Evolutionary conservation across 1,140 invertebrate species (phyloP), one percentile per base, ranked within the genome.

Genomic region (Amphibalanus amphitrite): DNA sequence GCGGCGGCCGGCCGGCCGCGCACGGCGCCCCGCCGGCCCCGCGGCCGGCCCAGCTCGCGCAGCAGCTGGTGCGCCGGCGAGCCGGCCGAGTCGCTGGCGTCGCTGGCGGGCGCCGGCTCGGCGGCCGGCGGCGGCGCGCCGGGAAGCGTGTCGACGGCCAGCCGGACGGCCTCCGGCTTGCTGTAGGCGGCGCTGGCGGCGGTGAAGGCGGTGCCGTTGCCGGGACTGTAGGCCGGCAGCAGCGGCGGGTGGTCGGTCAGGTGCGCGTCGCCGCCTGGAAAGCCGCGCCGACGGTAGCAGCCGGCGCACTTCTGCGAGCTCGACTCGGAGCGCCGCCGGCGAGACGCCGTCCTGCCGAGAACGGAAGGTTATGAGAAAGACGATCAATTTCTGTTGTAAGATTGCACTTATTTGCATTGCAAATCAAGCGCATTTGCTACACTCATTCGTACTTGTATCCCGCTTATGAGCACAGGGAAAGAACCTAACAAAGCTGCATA

Each of bases 71-170:
- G 83, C 15, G 85, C 79, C 70, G 78, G 77, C 65, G 78, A 79
- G 64, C 83, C 80, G 69, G 79, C 79, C 1, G 80, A 80, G 4
- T 83, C 83, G 71, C 83, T 78, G 78, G 84, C 84, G 75, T 86
- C 84, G 70, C 85, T 81, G 76, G 85, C 85, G 0, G 86, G 77
- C 17, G 84, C 83, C 28, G 83, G 76, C 23, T 82, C 80, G 23
- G 80, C 47, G 47, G 6, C 78, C 6, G 76, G 71, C 69, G 78
- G 77, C 64, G 81, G 80, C 67, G 78, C 73, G 28, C 73, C 72
- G 25, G 81, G 71, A 0, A 81, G 72, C 69, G 78, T 74, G 40
- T 73, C 71, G 3, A 79, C 74, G 17, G 76, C 74, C 67, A 74
- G 69, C n/a, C 79, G 29, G 38, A 79, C 77, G 69, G 79, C 78